These are phyloP conservation scores for Tapirus terrestris DNA, from an alignment of 2,113 vertebrate genomes.

Conservation along the genomic window DNA sequence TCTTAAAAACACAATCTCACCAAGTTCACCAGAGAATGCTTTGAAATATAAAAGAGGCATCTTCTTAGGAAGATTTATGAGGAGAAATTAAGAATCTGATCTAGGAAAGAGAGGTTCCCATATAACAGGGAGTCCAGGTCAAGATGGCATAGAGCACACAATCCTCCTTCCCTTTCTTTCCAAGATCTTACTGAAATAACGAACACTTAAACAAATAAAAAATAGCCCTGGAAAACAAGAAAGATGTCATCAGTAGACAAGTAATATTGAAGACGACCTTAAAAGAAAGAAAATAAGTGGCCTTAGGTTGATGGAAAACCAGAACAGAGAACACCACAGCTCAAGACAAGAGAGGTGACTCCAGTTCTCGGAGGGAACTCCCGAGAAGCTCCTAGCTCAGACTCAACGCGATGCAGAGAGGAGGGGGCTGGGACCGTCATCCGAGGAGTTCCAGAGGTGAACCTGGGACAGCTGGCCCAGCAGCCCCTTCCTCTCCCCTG, in stretches of 20 bases:
- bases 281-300: not conserved
- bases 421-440: not conserved
- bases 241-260: not conserved
- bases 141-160: not conserved
- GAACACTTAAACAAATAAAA: not conserved
- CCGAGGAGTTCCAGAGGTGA: not conserved
- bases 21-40: not conserved
- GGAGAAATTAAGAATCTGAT: not conserved
- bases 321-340: not conserved
- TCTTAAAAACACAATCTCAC: not conserved
- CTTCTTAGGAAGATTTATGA: not conserved
- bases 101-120: not conserved
- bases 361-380: not conserved
- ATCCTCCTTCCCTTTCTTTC: not conserved
- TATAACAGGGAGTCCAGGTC: not conserved
- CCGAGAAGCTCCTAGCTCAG: not conserved
- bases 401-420: not conserved
- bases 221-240: not conserved
- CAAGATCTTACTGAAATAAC: not conserved
- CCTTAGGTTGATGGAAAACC: not conserved
- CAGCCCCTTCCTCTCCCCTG: not conserved
- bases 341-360: not conserved
- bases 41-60: not conserved
- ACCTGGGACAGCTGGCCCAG: not conserved
- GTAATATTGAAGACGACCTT: not conserved